phyloP scores from a whole-genome alignment of 2,113 vertebrate species.

The Hydropotes inermis region DNA sequence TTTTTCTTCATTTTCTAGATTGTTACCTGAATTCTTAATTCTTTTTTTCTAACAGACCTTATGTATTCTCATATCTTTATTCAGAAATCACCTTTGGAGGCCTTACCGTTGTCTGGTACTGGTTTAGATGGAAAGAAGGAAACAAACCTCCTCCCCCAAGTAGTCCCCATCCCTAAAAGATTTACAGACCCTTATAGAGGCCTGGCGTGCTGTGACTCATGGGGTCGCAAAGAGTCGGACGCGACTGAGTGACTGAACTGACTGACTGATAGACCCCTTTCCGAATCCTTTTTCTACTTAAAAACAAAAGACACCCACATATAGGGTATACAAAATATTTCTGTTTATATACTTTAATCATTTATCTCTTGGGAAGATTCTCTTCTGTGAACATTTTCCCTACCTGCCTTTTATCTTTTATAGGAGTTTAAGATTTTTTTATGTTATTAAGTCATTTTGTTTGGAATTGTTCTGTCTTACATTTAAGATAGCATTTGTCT shows the following conservation, averaged over 20 bases:
- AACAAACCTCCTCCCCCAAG: not conserved
- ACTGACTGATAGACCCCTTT: not conserved
- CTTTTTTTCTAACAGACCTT: not conserved
- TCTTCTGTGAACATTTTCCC: not conserved
- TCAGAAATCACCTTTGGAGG: not conserved
- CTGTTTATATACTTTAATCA: not conserved
- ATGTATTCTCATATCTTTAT: not conserved
- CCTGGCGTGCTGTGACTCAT: no score
- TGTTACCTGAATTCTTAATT: not conserved
- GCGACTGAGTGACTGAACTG: no score
- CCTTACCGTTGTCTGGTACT: not conserved
- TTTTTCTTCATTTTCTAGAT: not conserved
- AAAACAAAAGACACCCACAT: not conserved
- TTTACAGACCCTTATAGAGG: not conserved
- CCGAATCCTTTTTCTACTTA: not conserved
- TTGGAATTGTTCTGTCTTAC: not conserved
- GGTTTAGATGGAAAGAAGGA: not conserved
- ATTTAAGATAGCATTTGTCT: not conserved
- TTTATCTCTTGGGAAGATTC: not conserved
- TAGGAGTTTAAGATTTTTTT: not conserved
- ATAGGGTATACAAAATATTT: fast-evolving
- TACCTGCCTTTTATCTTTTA: not conserved
- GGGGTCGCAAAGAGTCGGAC: no score
- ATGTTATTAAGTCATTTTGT: not conserved
- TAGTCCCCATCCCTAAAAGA: not conserved